Conservation (phyloP, 1,140 invertebrate genomes). For the Zaprionus ornatus region DNA sequence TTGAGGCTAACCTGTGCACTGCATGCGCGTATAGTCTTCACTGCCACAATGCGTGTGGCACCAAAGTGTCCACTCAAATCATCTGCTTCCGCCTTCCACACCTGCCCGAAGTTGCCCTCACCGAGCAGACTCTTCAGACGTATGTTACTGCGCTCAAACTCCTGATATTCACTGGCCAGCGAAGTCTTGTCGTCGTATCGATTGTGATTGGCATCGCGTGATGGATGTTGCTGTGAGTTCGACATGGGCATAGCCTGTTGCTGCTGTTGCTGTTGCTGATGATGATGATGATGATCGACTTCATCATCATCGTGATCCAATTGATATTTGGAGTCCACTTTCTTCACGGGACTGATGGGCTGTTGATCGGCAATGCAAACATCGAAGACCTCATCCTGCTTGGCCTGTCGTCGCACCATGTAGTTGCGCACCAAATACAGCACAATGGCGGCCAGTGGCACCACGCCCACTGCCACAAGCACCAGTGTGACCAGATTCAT, state of each 20-base stretch:
- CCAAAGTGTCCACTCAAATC: slow-evolving; percentile 91
- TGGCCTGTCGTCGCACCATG: slow-evolving; percentile 85
- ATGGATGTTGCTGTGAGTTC: slow-evolving; percentile 32
- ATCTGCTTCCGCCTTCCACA: slow-evolving; percentile 93
- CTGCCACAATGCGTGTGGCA: slow-evolving; percentile 90
- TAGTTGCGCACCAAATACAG: slow-evolving; percentile 85
- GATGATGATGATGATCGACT: slow-evolving; percentile 84
- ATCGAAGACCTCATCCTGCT: slow-evolving; percentile 86
- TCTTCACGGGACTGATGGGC: slow-evolving; percentile 81
- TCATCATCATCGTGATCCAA: slow-evolving; percentile 80
- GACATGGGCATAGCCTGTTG: slow-evolving; percentile 68
- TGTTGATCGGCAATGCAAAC: slow-evolving; percentile 85
- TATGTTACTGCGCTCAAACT: slow-evolving; percentile 91
- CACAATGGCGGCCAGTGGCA: slow-evolving; percentile 86
- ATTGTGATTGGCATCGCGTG: slow-evolving; percentile 75
- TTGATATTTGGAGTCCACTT: slow-evolving; percentile 76
- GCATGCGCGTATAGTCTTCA: slow-evolving; percentile 91
- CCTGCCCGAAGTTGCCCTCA: slow-evolving; percentile 93
- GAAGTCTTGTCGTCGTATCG: slow-evolving; percentile 75
- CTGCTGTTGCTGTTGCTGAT: slow-evolving; percentile 66
- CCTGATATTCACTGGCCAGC: slow-evolving; percentile 86
- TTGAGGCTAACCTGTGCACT: slow-evolving; percentile 86
- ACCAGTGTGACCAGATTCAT: slow-evolving; percentile 86
- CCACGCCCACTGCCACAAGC: slow-evolving; percentile 86
- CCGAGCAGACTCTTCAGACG: slow-evolving; percentile 91